Base-by-base conservation (phyloP, 2,113 vertebrate genomes). In the Irena cyanogastra region DNA sequence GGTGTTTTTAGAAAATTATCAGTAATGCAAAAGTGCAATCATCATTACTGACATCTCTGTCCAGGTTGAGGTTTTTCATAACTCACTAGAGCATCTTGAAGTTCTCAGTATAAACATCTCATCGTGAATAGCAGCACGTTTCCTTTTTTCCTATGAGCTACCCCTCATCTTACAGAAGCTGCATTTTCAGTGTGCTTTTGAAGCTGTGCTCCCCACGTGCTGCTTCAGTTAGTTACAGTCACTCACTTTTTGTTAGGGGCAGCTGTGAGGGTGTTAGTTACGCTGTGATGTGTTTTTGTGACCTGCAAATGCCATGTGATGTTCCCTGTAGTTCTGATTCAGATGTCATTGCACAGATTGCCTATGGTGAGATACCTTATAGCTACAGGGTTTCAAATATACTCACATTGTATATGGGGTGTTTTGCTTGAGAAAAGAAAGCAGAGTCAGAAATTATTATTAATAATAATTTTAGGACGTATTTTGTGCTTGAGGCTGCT, bases 281-380 rank as follows among this genome's bases (percentile, higher is more conserved):
- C 2, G 5, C 33, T 24, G 27, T 3, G 2, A 7, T 37, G n/a
- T 0, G 2, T 39, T 81, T 77, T 30, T 4, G 1, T 63, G 78
- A 81, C 81, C 83, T 74, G 39, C 26, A 66, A 56, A 69, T 13
- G 20, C 72, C 31, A 16, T 2, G 1, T 52, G 77, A 20, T 39
- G 16, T n/a, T 74, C 41, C 23, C 27, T 39, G 1, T 16, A 16
- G 47, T 23, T 66, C 47, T 26, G 20, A 71, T 75, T 83, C 7
- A 20, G 27, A 13, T 64, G 49, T 42, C 7, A 23, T 65, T 30
- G 17, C 44, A 14, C 33, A 49, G 26, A 4, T 42, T 61, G 33
- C 44, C 9, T 15, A 1, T 3, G 15, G 28, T 60, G 35, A 26
- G 68, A 27, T 33, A 13, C 20, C 39, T 65, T 71, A 60, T 1